Conservation (phyloP, 1,140 invertebrate genomes). For the Agrypnia vestita region DNA sequence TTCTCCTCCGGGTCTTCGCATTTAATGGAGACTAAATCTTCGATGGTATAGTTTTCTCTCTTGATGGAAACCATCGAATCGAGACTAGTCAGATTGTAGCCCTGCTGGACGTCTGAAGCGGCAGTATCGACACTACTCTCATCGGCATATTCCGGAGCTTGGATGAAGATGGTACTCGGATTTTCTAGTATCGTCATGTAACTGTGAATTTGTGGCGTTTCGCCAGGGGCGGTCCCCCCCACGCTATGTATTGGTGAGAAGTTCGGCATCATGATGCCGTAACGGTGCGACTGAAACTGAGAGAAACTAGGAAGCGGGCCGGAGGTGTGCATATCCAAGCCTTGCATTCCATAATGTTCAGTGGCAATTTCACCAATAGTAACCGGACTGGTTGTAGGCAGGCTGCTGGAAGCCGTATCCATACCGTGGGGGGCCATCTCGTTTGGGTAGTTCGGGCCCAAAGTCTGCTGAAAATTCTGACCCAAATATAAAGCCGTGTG, state of each 20-base stretch:
- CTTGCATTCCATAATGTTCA: conserved; percentile 69
- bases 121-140: conserved; percentile 60
- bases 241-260: conserved; percentile 77
- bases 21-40: conserved; percentile 6
- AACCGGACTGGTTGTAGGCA: conserved; percentile 77
- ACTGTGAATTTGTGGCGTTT: conserved; percentile 72
- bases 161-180: conserved; percentile 50
- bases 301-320: conserved; percentile 78
- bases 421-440: conserved; percentile 87
- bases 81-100: conserved; percentile 61
- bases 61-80: conserved; percentile 39
- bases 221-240: conserved; percentile 80
- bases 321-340: conserved; percentile 70
- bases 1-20: conserved; percentile 64
- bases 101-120: conserved; percentile 55
- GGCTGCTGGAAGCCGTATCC: conserved; percentile 81
- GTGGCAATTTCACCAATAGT: conserved; percentile 79
- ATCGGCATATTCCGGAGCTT: conserved; percentile 50
- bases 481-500: conserved; percentile 74
- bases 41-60: conserved; percentile 6
- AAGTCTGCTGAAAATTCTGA: conserved; percentile 75
- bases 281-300: conserved; percentile 75
- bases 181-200: conserved; percentile 64
- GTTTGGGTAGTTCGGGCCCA: conserved; percentile 82
- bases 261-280: conserved; percentile 73